phyloP scores from a whole-genome alignment of 1,140 invertebrate genomes.

The Lamellibrachia luymesi region DNA sequence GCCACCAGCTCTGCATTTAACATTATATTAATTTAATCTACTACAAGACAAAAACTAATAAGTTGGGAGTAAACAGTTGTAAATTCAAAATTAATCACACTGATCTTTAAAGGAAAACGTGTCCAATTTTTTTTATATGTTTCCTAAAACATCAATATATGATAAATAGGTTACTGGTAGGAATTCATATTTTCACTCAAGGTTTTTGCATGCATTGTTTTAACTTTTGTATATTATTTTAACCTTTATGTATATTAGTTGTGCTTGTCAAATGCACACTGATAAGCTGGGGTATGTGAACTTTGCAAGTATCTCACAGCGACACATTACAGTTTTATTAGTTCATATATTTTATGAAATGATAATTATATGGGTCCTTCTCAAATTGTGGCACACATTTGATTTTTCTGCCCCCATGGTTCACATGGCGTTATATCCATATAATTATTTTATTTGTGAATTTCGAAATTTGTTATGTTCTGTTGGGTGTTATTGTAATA shows the following conservation, averaged over 20 bases:
- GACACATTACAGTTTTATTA: background rate
- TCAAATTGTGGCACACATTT: too few species aligned
- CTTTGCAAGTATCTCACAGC: background rate
- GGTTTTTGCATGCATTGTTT: background rate
- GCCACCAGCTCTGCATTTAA: too few species aligned
- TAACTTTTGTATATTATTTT: background rate
- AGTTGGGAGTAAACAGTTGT: background rate
- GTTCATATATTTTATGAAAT: background rate
- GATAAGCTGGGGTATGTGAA: background rate
- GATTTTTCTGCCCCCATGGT: too few species aligned
- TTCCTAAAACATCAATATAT: background rate
- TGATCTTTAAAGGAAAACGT: background rate
- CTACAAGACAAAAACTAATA: too few species aligned
- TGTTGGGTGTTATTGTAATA: too few species aligned
- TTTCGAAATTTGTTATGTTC: too few species aligned
- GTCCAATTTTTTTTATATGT: background rate
- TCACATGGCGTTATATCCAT: too few species aligned
- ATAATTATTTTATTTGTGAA: too few species aligned
- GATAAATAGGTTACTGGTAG: background rate
- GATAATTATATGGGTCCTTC: too few species aligned
- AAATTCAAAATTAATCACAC: background rate
- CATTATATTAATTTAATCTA: too few species aligned
- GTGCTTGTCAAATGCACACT: background rate
- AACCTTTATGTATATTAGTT: background rate
- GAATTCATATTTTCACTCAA: background rate